Percentiles rank a stretch among this genome's conserved stretches.
These are phyloP conservation scores for Drosophila mojavensis DNA, from an alignment of 1,140 invertebrate species.

Conservation along the genomic window DNA sequence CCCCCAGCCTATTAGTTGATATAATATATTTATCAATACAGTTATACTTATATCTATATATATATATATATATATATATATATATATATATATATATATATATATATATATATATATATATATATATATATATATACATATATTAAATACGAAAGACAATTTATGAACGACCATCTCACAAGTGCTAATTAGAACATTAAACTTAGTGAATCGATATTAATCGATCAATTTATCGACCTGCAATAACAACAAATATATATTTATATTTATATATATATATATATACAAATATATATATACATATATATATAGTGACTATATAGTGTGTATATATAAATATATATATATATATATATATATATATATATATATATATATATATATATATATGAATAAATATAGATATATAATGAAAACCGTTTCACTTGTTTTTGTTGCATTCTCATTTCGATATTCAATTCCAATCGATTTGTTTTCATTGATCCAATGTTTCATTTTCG, in stretches of 20 bases:
- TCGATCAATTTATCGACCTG: slow-evolving; percentile 14
- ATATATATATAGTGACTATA: too few species aligned
- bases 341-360: too few species aligned
- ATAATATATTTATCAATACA: too few species aligned
- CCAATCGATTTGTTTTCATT: slow-evolving; percentile 32
- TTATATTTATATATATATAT: not conserved
- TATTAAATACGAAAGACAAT: slow-evolving; percentile 34
- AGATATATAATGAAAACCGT: slow-evolving; percentile 28
- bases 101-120: not conserved
- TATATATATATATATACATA: not conserved
- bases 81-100: not conserved
- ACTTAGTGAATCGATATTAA: slow-evolving; percentile 35
- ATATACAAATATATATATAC: too few species aligned
- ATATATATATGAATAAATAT: too few species aligned
- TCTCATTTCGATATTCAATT: slow-evolving; percentile 17
- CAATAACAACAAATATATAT: slow-evolving; percentile 18
- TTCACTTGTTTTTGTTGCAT: slow-evolving; percentile 61
- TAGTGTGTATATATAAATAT: too few species aligned
- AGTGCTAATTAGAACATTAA: slow-evolving; percentile 82
- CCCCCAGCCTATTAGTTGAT: not conserved
- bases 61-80: too few species aligned
- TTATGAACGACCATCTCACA: slow-evolving; percentile 84
- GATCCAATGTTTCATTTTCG: not conserved
- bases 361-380: slow-evolving; percentile 7
- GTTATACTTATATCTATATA: too few species aligned